A percentile compares a stretch with the other conserved stretches of the same genome.
Evolutionary conservation across 2,113 vertebrate genomes (phyloP).

Genomic region (Uria aalge): DNA sequence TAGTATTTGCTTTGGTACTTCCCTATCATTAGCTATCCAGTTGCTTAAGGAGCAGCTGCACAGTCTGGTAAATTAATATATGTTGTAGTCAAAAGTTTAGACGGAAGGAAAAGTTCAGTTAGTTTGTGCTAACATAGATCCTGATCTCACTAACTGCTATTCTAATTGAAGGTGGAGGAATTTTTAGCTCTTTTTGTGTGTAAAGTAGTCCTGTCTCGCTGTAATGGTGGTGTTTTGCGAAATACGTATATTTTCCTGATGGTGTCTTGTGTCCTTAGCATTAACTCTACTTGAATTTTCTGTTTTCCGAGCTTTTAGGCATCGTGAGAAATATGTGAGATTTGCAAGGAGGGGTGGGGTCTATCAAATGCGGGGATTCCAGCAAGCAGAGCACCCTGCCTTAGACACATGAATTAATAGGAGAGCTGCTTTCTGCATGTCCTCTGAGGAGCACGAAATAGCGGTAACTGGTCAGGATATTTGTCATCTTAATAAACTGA

Average conservation of each 20-base stretch:
- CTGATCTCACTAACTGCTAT: slow-evolving; percentile 44
- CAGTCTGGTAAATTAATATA: slow-evolving; percentile 57
- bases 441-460: neutral
- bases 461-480: neutral
- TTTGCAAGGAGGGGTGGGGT: slow-evolving; percentile 69
- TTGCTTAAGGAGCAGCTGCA: slow-evolving; percentile 67
- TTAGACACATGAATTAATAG: slow-evolving; percentile 33
- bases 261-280: slow-evolving; percentile 12
- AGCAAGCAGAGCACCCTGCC: slow-evolving; percentile 33
- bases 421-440: neutral
- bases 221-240: slow-evolving; percentile 10
- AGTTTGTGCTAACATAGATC: slow-evolving; percentile 42
- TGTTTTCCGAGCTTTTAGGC: slow-evolving; percentile 65
- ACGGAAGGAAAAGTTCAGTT: slow-evolving; percentile 33
- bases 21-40: slow-evolving; percentile 41
- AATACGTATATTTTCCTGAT: slow-evolving; percentile 43
- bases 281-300: slow-evolving; percentile 60
- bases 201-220: neutral
- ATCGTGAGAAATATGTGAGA: slow-evolving; percentile 65
- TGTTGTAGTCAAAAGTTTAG: slow-evolving; percentile 52
- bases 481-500: slow-evolving; percentile 74
- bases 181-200: neutral
- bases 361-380: slow-evolving; percentile 60
- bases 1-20: slow-evolving; percentile 55
- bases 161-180: slow-evolving; percentile 26